phyloP scores from a whole-genome alignment of 2,113 vertebrate species.

The Chaetorhynchus papuensis region DNA sequence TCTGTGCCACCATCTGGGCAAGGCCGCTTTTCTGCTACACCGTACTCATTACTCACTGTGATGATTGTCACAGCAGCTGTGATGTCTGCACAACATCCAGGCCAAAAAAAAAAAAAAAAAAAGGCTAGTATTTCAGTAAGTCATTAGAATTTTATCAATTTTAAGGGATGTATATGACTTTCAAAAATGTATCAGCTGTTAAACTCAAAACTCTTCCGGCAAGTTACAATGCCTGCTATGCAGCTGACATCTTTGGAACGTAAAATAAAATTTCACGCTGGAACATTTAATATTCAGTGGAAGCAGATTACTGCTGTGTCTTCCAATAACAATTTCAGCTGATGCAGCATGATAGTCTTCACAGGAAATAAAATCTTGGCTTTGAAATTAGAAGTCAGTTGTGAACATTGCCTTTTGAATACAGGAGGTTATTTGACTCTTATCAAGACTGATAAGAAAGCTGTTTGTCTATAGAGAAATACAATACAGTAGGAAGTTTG shows the following conservation, averaged over 20 bases:
- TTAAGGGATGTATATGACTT: neutral
- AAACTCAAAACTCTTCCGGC: neutral
- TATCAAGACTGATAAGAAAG: conserved; percentile 13
- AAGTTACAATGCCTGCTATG: neutral
- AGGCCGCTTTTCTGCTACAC: neutral
- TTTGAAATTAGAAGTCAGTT: conserved; percentile 10
- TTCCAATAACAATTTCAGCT: neutral
- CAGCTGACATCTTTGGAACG: neutral
- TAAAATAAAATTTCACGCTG: neutral
- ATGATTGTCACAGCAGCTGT: conserved; percentile 11
- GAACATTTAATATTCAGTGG: neutral
- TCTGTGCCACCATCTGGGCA: conserved; percentile 5
- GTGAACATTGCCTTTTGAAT: neutral
- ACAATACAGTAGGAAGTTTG: neutral
- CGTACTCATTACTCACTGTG: neutral
- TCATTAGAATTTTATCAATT: neutral
- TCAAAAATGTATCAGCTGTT: conserved; percentile 8
- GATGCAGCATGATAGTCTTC: neutral
- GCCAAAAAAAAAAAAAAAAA: neutral
- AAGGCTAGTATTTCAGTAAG: neutral
- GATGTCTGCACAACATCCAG: neutral
- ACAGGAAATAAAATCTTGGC: neutral
- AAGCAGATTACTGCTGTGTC: neutral
- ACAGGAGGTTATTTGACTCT: neutral
- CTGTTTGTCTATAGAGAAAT: neutral